Percentiles rank a stretch among this genome's conserved stretches.
phyloP scores from a whole-genome alignment of 2,888 invertebrate species.

The Helobdella robusta region DNA sequence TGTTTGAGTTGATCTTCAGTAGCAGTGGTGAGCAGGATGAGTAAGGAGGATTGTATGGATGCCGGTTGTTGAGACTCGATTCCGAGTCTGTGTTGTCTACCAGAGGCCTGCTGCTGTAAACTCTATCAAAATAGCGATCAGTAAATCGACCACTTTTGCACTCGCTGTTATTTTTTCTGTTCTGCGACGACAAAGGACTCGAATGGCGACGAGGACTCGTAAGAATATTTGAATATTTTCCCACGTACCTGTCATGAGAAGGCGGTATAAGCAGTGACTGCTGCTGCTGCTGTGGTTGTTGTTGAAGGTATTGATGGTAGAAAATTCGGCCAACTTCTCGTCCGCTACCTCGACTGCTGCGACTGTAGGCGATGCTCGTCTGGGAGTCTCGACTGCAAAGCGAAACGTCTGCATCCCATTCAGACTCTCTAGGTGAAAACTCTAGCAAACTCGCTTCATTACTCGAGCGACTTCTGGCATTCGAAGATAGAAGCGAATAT shows the following conservation, averaged over 20 bases:
- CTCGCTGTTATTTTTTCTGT: constrained; percentile 16
- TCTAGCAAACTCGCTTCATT: constrained; percentile 36
- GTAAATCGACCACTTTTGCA: constrained; percentile 27
- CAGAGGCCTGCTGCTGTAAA: background rate
- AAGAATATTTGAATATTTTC: too few relatives aligned
- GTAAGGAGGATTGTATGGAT: background rate
- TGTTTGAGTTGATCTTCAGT: background rate
- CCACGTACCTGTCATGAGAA: background rate
- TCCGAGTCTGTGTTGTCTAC: background rate
- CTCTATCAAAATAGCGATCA: constrained; percentile 7
- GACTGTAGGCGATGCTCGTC: constrained; percentile 32
- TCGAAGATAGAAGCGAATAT: constrained; percentile 33
- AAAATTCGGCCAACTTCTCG: background rate
- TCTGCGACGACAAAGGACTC: constrained; percentile 29
- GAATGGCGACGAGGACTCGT: constrained; percentile 32
- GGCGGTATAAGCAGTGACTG: constrained; percentile 11
- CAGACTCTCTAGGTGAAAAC: constrained; percentile 36
- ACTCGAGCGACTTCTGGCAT: constrained; percentile 32
- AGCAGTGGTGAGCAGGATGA: constrained; percentile 13
- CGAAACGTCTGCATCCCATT: constrained; percentile 36
- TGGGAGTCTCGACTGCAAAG: constrained; percentile 34
- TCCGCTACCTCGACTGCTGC: constrained; percentile 35
- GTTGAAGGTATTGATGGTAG: background rate
- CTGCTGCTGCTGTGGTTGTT: background rate
- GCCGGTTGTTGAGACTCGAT: background rate